Evolutionary conservation across 2,113 vertebrate genomes (phyloP).

Genomic region (Vombatus ursinus): DNA sequence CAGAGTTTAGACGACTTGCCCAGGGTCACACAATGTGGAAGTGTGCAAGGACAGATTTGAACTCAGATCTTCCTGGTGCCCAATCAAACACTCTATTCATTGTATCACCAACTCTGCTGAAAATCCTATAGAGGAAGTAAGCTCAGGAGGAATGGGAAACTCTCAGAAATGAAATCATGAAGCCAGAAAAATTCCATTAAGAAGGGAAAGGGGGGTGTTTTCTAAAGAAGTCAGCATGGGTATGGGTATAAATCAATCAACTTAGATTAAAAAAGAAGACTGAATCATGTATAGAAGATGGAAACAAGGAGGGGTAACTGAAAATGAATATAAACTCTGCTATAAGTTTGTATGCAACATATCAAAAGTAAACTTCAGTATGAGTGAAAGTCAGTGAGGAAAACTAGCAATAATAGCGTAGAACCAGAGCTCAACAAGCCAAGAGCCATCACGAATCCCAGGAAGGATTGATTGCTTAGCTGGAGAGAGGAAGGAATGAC

Average conservation of each 20-base stretch:
- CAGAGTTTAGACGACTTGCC: neutral
- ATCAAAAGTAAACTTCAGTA: neutral
- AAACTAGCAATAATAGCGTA: neutral
- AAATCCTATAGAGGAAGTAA: neutral
- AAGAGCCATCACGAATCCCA: neutral
- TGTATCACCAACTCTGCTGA: neutral
- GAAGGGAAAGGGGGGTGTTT: neutral
- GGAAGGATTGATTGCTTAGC: neutral
- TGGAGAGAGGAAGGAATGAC: neutral
- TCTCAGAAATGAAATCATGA: neutral
- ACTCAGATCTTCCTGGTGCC: neutral
- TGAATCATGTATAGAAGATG: neutral
- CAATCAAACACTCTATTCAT: neutral
- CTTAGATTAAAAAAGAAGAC: neutral
- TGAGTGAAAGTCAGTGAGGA: neutral
- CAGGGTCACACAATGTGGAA: neutral
- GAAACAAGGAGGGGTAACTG: neutral
- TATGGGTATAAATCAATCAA: neutral
- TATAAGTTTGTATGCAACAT: neutral
- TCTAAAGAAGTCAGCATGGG: neutral
- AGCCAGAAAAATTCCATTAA: neutral
- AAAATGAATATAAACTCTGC: neutral
- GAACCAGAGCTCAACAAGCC: neutral
- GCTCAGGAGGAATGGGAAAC: neutral
- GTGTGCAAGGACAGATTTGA: neutral